These are phyloP conservation scores for Temnothorax rugatulus DNA, from an alignment of 2,888 invertebrate genomes.

Conservation along the genomic window DNA sequence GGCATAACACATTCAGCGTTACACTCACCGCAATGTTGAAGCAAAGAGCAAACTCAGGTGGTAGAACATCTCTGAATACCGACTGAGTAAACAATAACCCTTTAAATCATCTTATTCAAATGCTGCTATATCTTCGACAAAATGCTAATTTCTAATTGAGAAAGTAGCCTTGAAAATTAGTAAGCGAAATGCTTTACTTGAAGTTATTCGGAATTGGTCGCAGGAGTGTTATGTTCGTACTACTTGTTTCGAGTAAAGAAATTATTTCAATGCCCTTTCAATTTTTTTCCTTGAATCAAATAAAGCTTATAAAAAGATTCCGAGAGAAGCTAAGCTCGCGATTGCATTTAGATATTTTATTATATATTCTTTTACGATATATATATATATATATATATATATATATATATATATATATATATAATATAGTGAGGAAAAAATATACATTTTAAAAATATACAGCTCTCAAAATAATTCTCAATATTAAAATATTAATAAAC, in stretches of 20 bases:
- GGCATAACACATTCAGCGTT: background rate
- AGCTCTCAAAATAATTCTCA: background rate
- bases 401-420: background rate
- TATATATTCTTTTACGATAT: background rate
- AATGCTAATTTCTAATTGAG: constrained; percentile 34
- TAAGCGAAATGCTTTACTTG: background rate
- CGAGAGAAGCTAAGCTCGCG: no score
- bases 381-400: background rate
- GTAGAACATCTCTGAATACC: background rate
- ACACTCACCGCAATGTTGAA: constrained; percentile 10
- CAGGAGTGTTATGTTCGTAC: constrained; percentile 11
- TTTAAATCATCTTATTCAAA: constrained; percentile 1
- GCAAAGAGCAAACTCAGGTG: constrained; percentile 29
- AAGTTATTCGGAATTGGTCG: background rate
- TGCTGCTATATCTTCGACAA: background rate
- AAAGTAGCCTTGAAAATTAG: constrained; percentile 5
- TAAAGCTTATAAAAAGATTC: background rate
- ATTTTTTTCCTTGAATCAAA: background rate
- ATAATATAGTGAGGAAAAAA: background rate
- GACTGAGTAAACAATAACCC: constrained; percentile 11
- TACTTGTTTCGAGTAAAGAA: constrained; percentile 4
- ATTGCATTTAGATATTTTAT: background rate
- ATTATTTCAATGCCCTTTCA: background rate
- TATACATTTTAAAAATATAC: background rate
- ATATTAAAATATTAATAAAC: background rate